Percentiles rank a stretch among this genome's conserved stretches.
Conservation (phyloP, 1,140 invertebrate species). For the Lamellibrachia luymesi region DNA sequence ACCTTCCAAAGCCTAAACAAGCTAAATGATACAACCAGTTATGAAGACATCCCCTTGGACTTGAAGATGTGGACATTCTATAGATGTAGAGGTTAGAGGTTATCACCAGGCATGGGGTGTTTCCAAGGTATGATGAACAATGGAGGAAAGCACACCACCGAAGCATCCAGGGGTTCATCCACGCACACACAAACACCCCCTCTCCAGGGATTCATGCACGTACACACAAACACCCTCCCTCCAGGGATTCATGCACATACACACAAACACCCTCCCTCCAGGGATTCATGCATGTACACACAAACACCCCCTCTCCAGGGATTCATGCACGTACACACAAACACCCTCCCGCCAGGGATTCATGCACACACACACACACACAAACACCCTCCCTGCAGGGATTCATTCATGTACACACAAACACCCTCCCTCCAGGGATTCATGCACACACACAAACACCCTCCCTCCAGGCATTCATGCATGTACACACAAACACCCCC, state of each 20-base stretch:
- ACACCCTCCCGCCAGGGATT: no score
- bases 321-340: no score
- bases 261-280: not conserved
- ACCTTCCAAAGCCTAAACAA: no score
- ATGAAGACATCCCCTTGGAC: not conserved
- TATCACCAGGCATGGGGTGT: not conserved
- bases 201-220: no score
- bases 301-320: no score
- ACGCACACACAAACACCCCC: no score
- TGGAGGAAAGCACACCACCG: not conserved
- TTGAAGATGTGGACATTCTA: not conserved
- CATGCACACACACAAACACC: not conserved
- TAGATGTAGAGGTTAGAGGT: not conserved
- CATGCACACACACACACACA: no score
- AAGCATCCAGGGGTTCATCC: not conserved
- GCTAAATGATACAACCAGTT: not conserved
- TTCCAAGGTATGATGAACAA: not conserved
- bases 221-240: no score
- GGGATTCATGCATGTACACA: not conserved
- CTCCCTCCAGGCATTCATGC: no score
- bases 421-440: not conserved
- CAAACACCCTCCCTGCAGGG: no score
- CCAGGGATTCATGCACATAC: no score
- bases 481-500: not conserved
- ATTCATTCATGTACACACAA: not conserved